These are phyloP conservation scores for Coelopa frigida DNA, from an alignment of 1,140 invertebrate genomes.

Conservation along the genomic window DNA sequence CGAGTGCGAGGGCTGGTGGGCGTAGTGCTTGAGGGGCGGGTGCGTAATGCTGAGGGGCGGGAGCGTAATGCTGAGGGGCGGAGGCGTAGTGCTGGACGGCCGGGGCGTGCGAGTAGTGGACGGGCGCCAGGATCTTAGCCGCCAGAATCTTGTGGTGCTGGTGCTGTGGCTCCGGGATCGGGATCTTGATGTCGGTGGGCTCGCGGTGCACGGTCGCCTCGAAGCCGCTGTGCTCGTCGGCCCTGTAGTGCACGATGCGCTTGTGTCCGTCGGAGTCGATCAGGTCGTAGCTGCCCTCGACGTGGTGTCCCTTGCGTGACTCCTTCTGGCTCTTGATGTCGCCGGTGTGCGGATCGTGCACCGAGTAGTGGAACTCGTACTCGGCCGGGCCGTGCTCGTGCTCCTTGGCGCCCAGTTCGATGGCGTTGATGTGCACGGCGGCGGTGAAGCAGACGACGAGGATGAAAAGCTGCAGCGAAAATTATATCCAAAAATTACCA, in stretches of 20 bases:
- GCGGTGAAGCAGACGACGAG: constrained; percentile 9
- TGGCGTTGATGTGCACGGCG: constrained; percentile 7
- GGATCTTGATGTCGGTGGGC: constrained; percentile 45
- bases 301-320: constrained; percentile 52
- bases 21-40: background rate
- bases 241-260: constrained; percentile 65
- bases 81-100: too few species aligned
- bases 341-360: constrained; percentile 50
- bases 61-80: background rate
- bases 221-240: constrained; percentile 64
- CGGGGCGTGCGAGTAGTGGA: background rate
- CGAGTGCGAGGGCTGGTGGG: background rate
- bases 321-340: constrained; percentile 57
- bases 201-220: constrained; percentile 58
- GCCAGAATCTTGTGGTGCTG: constrained; percentile 5
- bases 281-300: constrained; percentile 53
- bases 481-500: too few species aligned
- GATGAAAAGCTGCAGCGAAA: constrained; percentile 8
- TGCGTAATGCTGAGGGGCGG: too few species aligned
- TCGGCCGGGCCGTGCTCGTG: constrained; percentile 35
- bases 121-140: background rate
- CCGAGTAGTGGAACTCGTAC: constrained; percentile 53
- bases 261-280: constrained; percentile 60
- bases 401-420: constrained; percentile 10
- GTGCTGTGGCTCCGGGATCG: constrained; percentile 38